Evolutionary conservation across 1,140 invertebrate genomes (phyloP), one percentile per base, ranked within the genome.

Genomic region (Penaeus indicus): DNA sequence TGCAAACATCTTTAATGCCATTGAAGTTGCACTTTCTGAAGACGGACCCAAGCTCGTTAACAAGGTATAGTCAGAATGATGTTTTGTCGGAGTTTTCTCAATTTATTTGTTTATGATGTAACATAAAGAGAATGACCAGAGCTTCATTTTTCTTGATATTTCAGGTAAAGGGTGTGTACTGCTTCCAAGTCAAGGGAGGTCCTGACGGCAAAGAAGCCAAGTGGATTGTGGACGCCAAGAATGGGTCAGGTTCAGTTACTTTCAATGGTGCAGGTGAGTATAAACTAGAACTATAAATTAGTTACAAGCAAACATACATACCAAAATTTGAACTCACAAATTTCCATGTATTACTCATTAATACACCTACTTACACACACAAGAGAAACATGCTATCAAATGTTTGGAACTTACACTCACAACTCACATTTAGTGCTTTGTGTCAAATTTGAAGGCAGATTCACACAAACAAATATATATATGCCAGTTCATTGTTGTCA

Each of bases 201-300:
- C 94, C 95, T 0, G 94, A 94, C 83, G 96, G 96, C 0, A 94
- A 94, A 63, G 95, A 96, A 91, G 97, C 95, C 1, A 96, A 95
- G 91, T 99, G 97, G 97, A 94, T 98, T 19, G 96, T 98, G 10
- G 96, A 98, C 93, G 96, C 96, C 3, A 98, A 97, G 93, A 96
- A 95, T 91, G 97, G 97, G 67, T 97, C 95, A 93, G 98, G 97
- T 32, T 96, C 94, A 90, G 96, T 98, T 18, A 95, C 95, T 69
- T 97, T 95, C 90, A 96, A 96, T 92, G 95, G 97, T 81, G 95
- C 95, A 93, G 93, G 95, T 95, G 93, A 92, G 92, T 92, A n/a
- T 11, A 72, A 7, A 61, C 67, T 32, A 61, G 47, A 89, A 62
- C 25, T 75, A 69, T 64, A 47, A 69, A 75, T 32, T 22, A 16